Evolutionary conservation across 2,113 vertebrate genomes (phyloP), one percentile per base, ranked within the genome.

Genomic region (Pelmatolapia mariae): DNA sequence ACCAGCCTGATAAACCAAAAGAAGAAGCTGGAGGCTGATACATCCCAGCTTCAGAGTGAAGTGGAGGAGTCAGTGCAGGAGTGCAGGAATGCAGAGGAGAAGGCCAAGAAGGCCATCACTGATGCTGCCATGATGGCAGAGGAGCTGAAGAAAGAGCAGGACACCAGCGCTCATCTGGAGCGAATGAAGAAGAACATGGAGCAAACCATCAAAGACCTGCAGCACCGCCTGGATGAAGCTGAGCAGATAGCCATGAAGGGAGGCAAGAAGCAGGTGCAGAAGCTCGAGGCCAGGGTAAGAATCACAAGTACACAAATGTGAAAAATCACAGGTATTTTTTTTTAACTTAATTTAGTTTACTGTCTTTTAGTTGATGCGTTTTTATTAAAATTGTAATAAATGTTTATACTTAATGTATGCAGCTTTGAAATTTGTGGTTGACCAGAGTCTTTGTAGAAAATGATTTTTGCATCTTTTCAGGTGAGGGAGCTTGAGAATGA

Each of bases 81-180:
- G 86, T 96, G 95, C 83, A 93, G 95, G 38, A 95, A 96, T 8
- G 95, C 95, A 6, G 95, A 96, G 16, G 93, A 95, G 13, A 96
- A 56, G 2, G 54, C 95, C 82, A 96, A 96, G 89, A 96, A 96
- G 88, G 95, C 95, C 88, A 95, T 96, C 10, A 95, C 95, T 86
- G 95, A 98, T 87, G 97, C 97, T 93, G 97, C 97, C 93, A 98
- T 98, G 97, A 97, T 98, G 96, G 97, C 96, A 81, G 97, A 99
- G 93, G 97, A 98, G 94, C 96, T 98, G 92, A 98, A 98, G 96
- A 98, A 98, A 87, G 97, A 98, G 92, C 97, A 98, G 95, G 97
- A 98, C 87, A 97, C 97, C 86, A 98, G 96, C 81, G 95, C 97
- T 95, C 98, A 99, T 94, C 96, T 99, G 96, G 98, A 99, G 96